Base-by-base conservation (phyloP, 2,888 invertebrate genomes). In the Chrysopilus asiliformis region DNA sequence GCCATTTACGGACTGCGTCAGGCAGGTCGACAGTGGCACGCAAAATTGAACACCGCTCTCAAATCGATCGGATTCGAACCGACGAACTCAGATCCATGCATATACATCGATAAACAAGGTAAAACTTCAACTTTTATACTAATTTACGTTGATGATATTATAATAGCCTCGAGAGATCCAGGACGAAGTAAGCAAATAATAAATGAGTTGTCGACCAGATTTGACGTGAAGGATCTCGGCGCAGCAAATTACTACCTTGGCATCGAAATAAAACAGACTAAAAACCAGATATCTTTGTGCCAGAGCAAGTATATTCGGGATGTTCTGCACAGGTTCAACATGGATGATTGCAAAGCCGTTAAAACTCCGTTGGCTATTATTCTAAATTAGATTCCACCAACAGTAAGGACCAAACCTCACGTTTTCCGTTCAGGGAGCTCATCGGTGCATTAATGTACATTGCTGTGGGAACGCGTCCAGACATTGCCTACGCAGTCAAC, bases 1-100 rank as follows among this genome's bases (percentile, higher is more conserved):
- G 40, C 46, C 4, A 16, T 47, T 2, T 47, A 47, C 18, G 43
- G 44, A 7, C 24, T 44, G 7, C 43, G 45, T n/a, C 45, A 48
- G 38, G 43, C 45, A 3, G 45, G 45, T 16, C 33, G 41, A 28
- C 37, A 43, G n/a, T 47, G 47, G 45, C 42, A 46, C 31, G 34
- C 41, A 13, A 42, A 44, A 18, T 36, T 51, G 6, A 39, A 49
- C 16, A 35, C 38, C 15, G 42, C 40, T 28, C 36, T 49, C 14
- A 36, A 33, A 28, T 28, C 45, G 20, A 35, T 45, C 16, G 41
- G 40, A 3, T 41, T 44, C 26, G 26, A 17, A 16, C 41, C 44
- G 34, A 40, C 40, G 4, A 18, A 37, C 19, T 36, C 33, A 16
- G 48, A 49, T 39, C 41, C 42, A n/a, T 45, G 47, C 15, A 34